Evolutionary conservation across 2,113 vertebrate genomes (phyloP), one percentile per base, ranked within the genome.

Genomic region (Tragelaphus buxtoni): DNA sequence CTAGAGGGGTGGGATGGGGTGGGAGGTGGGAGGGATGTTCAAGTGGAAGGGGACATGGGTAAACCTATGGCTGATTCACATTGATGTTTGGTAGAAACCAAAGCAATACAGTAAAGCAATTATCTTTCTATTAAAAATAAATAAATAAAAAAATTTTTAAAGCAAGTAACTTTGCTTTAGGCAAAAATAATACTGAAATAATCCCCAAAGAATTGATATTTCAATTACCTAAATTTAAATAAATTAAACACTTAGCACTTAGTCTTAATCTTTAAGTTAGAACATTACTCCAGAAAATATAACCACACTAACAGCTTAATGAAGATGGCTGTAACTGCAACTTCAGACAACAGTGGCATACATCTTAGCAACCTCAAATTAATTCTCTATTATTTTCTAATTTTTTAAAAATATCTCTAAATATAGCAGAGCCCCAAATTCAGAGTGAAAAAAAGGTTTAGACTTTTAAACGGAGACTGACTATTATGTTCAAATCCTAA

Each of bases 311-410:
- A 86, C 7, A 55, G 13, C 8, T 93, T 92, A 74, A 88, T 56
- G 45, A 96, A 88, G 90, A 94, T 9, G 42, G 35, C 76, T 90
- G 28, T 26, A 79, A 72, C 3, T 56, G 60, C 30, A 90, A 88
- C n/a, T 90, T 91, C 39, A 77, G 84, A 95, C 32, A 85, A 79
- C 17, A 91, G 26, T 30, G 39, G 60, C 53, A 94, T 26, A 80
- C 4, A 63, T 85, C 79, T 96, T 35, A 90, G 86, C 51, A 95
- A 93, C 47, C 58, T 83, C 51, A 63, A 92, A 89, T 26, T 84
- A 81, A 60, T 22, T 92, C 30, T 96, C 35, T 82, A 9, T 74
- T 88, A 61, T 82, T 97, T 96, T 92, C 83, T 79, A 91, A 47
- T 60, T 91, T 93, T 80, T 74, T 32, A 77, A 87, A 92, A 96